Conservation (phyloP, 2,888 invertebrate genomes). For the Stratiomys singularior region DNA sequence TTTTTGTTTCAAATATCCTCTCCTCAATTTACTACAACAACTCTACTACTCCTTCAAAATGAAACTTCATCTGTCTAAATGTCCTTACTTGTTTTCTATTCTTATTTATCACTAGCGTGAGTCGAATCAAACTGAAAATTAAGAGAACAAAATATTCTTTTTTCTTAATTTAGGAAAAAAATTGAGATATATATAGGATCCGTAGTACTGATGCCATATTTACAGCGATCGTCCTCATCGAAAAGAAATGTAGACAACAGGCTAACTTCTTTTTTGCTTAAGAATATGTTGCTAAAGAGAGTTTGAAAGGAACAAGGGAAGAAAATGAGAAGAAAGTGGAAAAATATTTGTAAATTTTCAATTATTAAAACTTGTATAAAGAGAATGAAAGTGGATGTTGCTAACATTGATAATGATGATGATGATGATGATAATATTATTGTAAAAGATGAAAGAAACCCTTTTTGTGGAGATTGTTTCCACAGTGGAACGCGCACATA, state of each 20-base stretch:
- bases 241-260: background rate
- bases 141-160: conserved; percentile 21
- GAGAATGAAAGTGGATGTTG: conserved; percentile 14
- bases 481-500: conserved; percentile 46
- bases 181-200: background rate
- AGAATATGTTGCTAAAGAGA: background rate
- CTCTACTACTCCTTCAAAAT: background rate
- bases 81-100: background rate
- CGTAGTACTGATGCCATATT: conserved; percentile 28
- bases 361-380: conserved; percentile 13
- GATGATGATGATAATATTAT: conserved; percentile 1
- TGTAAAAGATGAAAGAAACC: background rate
- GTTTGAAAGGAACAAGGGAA: background rate
- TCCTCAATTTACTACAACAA: conserved; percentile 17
- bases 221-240: conserved; percentile 18
- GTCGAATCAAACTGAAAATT: background rate
- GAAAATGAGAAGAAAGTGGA: background rate
- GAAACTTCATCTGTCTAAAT: background rate
- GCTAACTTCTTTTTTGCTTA: background rate
- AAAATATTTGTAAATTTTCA: conserved; percentile 8
- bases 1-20: too few species aligned
- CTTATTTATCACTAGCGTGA: conserved; percentile 19
- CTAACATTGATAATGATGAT: too few species aligned
- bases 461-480: conserved; percentile 39
- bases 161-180: conserved; percentile 21